Evolutionary conservation across 1,140 invertebrate genomes (phyloP), one percentile per base, ranked within the genome.

Genomic region (Tetragonula clypearis): DNA sequence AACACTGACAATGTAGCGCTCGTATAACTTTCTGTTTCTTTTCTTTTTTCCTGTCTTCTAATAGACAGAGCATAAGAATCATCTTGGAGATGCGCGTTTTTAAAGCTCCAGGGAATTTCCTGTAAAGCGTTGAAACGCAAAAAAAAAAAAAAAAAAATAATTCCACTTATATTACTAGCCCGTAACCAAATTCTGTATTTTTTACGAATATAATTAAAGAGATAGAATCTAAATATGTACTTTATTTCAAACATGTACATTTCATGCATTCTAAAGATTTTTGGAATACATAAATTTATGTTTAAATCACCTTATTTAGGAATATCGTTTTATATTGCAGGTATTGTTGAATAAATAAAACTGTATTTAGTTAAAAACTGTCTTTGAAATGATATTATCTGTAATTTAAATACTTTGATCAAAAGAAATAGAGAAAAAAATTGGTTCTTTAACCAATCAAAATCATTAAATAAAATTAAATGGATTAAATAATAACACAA

Each of bases 1-100:
- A 83, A 83, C 65, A n/a, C 12, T 15, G 80, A 83, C 74, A 83
- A 75, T 69, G 62, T 17, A 3, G 9, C 17, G 26, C 14, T 12
- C 68, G 23, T 74, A 35, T 55, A 19, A n/a, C 49, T 74, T 62
- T 35, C 41, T 3, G 41, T 41, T 41, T 41, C 41, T 41, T 41
- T 41, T 41, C 26, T 26, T 79, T 23, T 53, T 72, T 12, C 5
- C 6, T 15, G 1, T 17, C 14, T 9, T n/a, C 23, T n/a, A 14
- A 0, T 21, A 8, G 6, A 19, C 49, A 53, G 6, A 49, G 19
- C n/a, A n/a, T 35, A 23, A 23, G 30, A 79, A 21, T 69, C 30
- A 66, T 53, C 11, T 73, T 60, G 30, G 9, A 23, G 11, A 21
- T 55, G 14, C 26, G 72, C 30, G 30, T 71, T 55, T 83, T 79